These are phyloP conservation scores for Patiria miniata DNA, from an alignment of 35 echinoderm and acorn worm species.

Conservation along the genomic window DNA sequence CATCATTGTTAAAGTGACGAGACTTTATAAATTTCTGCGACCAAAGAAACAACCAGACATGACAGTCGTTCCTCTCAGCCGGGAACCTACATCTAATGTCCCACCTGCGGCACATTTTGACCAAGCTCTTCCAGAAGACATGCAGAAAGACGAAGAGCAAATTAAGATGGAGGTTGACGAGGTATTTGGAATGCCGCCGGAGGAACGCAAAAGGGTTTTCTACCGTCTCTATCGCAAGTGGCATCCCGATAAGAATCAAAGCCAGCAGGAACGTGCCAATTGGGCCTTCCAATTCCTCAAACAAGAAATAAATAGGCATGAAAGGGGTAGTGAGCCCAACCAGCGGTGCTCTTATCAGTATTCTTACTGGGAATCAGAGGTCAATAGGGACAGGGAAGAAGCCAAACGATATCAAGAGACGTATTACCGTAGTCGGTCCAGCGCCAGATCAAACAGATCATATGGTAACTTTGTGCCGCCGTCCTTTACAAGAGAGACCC, in stretches of 20 bases:
- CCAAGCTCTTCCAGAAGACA: background rate
- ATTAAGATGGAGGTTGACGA: slow-evolving; percentile 35
- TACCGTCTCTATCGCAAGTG: slow-evolving; percentile 35
- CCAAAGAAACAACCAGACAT: slow-evolving; percentile 24
- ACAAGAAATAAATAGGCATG: slow-evolving; percentile 9
- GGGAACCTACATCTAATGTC: background rate
- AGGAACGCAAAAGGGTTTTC: slow-evolving; percentile 26
- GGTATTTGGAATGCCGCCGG: slow-evolving; percentile 20
- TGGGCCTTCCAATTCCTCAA: slow-evolving; percentile 56
- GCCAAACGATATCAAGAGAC: background rate
- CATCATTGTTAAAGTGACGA: slow-evolving; percentile 24
- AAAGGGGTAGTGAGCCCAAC: too few species aligned
- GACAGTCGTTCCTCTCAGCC: slow-evolving; percentile 20
- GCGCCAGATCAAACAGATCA: background rate
- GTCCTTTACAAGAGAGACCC: slow-evolving; percentile 7
- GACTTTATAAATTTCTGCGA: slow-evolving; percentile 41
- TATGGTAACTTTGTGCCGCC: slow-evolving; percentile 30
- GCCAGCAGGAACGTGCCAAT: slow-evolving; percentile 13
- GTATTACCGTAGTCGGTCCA: background rate
- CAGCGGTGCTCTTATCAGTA: background rate
- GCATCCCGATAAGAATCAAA: slow-evolving; percentile 59
- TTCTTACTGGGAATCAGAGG: slow-evolving; percentile 16
- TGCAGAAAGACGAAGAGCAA: slow-evolving; percentile 2
- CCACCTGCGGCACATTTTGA: background rate
- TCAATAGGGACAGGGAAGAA: slow-evolving; percentile 23